Percentiles rank a stretch among this genome's conserved stretches.
Evolutionary conservation across 2,797 vertebrate genomes (phyloP).

Genomic region (Acanthurus leucopareius): DNA sequence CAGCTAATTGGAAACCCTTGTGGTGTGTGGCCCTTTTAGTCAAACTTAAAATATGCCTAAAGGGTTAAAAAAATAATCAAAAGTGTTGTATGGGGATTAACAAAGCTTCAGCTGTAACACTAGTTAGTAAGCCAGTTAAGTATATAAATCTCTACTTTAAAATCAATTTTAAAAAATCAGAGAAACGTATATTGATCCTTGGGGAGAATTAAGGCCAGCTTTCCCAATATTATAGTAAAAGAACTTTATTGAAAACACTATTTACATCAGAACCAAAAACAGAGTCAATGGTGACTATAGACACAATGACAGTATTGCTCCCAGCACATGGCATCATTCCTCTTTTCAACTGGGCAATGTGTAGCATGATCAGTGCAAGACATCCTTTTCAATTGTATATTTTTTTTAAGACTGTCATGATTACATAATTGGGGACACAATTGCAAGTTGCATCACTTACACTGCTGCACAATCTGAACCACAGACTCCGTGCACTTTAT

Average conservation of each 20-base stretch:
- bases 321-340: slow-evolving; percentile 58
- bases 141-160: too few relatives aligned
- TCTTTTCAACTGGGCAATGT: slow-evolving; percentile 4
- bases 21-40: too few relatives aligned
- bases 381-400: not conserved
- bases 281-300: slow-evolving; percentile 71
- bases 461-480: slow-evolving; percentile 38
- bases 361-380: slow-evolving; percentile 44
- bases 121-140: too few relatives aligned
- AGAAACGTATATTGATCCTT: too few relatives aligned
- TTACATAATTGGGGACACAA: not conserved
- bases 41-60: too few relatives aligned
- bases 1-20: not conserved
- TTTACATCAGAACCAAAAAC: slow-evolving; percentile 83
- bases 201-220: too few relatives aligned
- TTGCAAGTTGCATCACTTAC: slow-evolving; percentile 18
- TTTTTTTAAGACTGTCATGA: not conserved
- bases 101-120: too few relatives aligned
- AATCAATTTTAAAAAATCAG: too few relatives aligned
- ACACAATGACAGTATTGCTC: slow-evolving; percentile 71
- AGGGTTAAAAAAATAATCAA: too few relatives aligned
- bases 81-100: too few relatives aligned
- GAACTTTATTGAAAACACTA: slow-evolving; percentile 86
- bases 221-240: slow-evolving; percentile 57
- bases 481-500: not conserved